Evolutionary conservation across 2,888 invertebrate genomes (phyloP).

Genomic region (Pocota personata): DNA sequence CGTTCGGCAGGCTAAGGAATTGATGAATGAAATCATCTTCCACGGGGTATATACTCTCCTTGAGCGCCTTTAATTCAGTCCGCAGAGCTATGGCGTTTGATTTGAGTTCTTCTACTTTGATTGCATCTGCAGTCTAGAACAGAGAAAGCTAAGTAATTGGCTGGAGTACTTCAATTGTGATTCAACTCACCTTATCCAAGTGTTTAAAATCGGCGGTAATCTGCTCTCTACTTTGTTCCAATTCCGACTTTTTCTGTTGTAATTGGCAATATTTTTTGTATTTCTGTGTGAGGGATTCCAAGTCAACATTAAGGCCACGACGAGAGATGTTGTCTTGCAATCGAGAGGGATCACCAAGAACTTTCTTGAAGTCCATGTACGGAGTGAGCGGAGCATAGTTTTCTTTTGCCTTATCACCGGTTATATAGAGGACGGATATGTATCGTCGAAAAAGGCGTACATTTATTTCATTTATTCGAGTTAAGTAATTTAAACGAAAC

Average conservation of each 20-base stretch:
- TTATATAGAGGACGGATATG: constrained; percentile 83
- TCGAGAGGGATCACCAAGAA: constrained; percentile 83
- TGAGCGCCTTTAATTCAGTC: constrained; percentile 87
- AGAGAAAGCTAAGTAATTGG: background rate
- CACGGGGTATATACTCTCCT: constrained; percentile 87
- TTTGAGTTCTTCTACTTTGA: constrained; percentile 84
- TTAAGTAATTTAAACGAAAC: constrained; percentile 31
- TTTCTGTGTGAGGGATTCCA: constrained; percentile 84
- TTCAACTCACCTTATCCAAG: constrained; percentile 79
- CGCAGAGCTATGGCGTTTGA: constrained; percentile 84
- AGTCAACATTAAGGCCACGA: constrained; percentile 84
- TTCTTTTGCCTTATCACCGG: constrained; percentile 88
- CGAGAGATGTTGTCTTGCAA: constrained; percentile 84
- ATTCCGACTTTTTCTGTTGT: constrained; percentile 83
- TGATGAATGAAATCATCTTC: constrained; percentile 88
- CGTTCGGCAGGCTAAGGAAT: constrained; percentile 88
- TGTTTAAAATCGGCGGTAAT: constrained; percentile 84
- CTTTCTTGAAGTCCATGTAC: constrained; percentile 86
- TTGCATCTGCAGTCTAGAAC: constrained; percentile 47
- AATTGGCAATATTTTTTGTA: constrained; percentile 87
- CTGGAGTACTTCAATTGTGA: too few species aligned
- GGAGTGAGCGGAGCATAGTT: constrained; percentile 88
- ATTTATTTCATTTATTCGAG: constrained; percentile 1
- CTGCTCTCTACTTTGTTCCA: constrained; percentile 84
- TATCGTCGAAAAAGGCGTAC: background rate